Percentiles rank a stretch among this genome's conserved stretches.
These are phyloP conservation scores for Pachycephala philippinensis DNA, from an alignment of 2,113 vertebrate species.

Conservation along the genomic window DNA sequence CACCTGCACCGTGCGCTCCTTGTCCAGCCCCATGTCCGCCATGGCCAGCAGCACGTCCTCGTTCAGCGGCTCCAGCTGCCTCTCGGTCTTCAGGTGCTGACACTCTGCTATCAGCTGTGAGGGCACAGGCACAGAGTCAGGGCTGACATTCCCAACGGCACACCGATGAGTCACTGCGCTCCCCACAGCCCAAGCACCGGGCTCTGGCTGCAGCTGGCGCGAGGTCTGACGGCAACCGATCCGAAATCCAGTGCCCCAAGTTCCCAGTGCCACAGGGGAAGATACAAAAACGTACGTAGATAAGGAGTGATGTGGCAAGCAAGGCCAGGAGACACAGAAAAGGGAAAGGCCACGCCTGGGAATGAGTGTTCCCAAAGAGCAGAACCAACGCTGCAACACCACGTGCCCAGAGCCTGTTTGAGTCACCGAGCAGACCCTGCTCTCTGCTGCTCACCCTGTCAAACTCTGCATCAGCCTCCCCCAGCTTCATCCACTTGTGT, in stretches of 20 bases:
- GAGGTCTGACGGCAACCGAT: neutral
- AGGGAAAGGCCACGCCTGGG: neutral
- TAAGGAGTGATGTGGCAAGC: neutral
- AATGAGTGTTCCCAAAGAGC: neutral
- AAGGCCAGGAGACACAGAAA: neutral
- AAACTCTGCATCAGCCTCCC: constrained; percentile 90
- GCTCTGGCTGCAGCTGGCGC: neutral
- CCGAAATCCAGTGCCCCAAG: rapidly evolving
- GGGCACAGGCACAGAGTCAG: neutral
- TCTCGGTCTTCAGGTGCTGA: constrained; percentile 90
- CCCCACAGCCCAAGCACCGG: rapidly evolving
- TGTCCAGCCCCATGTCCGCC: constrained; percentile 94
- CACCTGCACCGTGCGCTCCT: constrained; percentile 92
- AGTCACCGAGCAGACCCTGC: neutral
- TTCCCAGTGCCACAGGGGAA: rapidly evolving
- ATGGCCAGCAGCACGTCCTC: constrained; percentile 94
- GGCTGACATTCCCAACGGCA: neutral
- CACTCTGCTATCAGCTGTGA: constrained; percentile 91
- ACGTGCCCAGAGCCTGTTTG: rapidly evolving
- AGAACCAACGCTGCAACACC: rapidly evolving
- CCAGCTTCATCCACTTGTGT: constrained; percentile 99
- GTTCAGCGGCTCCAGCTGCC: constrained; percentile 87
- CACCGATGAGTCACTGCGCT: rapidly evolving
- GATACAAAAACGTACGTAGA: rapidly evolving
- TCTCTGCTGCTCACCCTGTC: constrained; percentile 81